Base-by-base conservation (phyloP, 1,140 invertebrate species). In the Lineus longissimus region DNA sequence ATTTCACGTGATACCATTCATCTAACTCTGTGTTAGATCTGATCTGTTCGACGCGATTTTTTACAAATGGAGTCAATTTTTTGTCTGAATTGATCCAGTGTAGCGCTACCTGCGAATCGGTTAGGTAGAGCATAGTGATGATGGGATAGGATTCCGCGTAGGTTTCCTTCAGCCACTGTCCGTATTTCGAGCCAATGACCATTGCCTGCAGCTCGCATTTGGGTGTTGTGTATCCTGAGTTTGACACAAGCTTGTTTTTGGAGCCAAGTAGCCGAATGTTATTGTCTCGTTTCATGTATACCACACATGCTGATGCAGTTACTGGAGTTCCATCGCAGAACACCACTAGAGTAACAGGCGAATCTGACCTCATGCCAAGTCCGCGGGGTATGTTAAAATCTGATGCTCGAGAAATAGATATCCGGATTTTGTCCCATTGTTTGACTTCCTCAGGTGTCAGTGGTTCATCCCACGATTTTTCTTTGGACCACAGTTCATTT, bases 21-120 rank as follows among this genome's bases (percentile, higher is more conserved):
- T 4, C n/a, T 27, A 23, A 51, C n/a, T 9, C 4, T 4, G 19
- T n/a, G 47, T 23, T n/a, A 9, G n/a, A 27, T 4, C 25, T 4
- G 47, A 51, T 51, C 6, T 6, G n/a, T 19, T 51, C n/a, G 4
- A 51, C 47, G 9, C 47, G 47, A n/a, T 51, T 51, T 51, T 51
- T 4, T 6, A 51, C 47, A n/a, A 51, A 51, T 51, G 6, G 47
- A 19, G 6, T 51, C 19, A 51, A n/a, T 51, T 51, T 51, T 27
- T 51, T 51, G n/a, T 51, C 47, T n/a, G 47, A 51, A 19, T 51
- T 19, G 19, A 51, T 23, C 47, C 47, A 51, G n/a, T 51, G 25
- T 27, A 51, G 25, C 4, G 47, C 47, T 23, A 51, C 25, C n/a
- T 51, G 6, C n/a, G 19, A 23, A n/a, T 51, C 47, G 9, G 47